These are phyloP conservation scores for Trichonephila inaurata DNA, from an alignment of 1,140 invertebrate species.

Conservation along the genomic window DNA sequence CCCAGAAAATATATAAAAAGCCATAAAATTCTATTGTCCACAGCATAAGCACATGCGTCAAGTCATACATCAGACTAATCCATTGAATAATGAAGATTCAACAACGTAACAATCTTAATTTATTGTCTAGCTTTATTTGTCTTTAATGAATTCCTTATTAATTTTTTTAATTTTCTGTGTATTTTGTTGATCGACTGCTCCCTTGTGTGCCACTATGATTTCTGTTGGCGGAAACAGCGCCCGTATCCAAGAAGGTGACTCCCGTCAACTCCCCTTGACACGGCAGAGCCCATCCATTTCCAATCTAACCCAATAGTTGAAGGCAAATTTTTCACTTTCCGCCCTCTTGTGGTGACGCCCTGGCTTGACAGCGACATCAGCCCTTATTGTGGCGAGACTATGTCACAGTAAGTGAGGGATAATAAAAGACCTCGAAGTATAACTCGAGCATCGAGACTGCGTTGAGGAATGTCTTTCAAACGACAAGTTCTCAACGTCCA, in stretches of 20 bases:
- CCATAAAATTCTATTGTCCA: too few relatives aligned
- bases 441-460: not conserved
- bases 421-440: not conserved
- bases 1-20: too few relatives aligned
- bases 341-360: constrained; percentile 18
- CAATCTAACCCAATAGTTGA: constrained; percentile 10
- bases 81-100: too few relatives aligned
- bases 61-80: too few relatives aligned
- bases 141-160: too few relatives aligned
- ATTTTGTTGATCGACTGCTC: constrained; percentile 4
- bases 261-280: constrained; percentile 16
- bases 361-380: not conserved
- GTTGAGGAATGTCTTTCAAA: constrained; percentile 19
- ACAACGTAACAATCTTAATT: too few relatives aligned
- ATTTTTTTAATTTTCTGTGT: not conserved
- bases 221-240: not conserved
- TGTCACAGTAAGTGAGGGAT: constrained; percentile 15
- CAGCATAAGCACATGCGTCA: too few relatives aligned
- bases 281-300: constrained; percentile 18
- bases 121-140: too few relatives aligned
- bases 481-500: constrained; percentile 12
- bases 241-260: not conserved
- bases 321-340: constrained; percentile 34
- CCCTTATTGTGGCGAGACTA: constrained; percentile 7
- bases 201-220: not conserved